Base-by-base conservation (phyloP, 1,140 invertebrate species). In the Argopecten irradians region DNA sequence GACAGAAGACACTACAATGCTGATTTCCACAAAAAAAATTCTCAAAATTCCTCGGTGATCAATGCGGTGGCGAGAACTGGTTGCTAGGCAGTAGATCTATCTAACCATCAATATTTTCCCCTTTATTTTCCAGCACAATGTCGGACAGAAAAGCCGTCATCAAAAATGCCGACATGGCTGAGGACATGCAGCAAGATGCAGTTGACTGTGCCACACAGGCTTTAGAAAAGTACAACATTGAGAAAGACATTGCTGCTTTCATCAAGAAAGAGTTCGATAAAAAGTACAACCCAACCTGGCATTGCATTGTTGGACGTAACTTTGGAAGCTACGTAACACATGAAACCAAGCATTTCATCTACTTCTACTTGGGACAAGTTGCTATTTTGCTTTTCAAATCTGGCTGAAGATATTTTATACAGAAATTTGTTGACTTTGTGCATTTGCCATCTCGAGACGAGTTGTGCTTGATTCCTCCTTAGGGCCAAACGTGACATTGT, bases 161-260 rank as follows among this genome's bases (percentile, higher is more conserved):
- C 94, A 99, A 99, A 96, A 99, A 99, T 97, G 99, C 99, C 92
- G 99, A 99, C 96, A 99, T 99, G 99, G 98, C 98, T 89, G 99
- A 99, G 96, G 99, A 99, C 96, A 99, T 99, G 99, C 99, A 99
- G 97, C 99, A 99, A 95, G 99, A 99, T 96, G 99, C 99, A 92
- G 98, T 99, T 9, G 99, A 99, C 95, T 99, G 98, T 96, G 99
- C 99, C 89, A 99, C 99, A 86, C 98, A 99, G 91, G 99, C 99
- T 11, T 96, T 99, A 87, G 99, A 99, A 96, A 99, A 99, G 95
- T 99, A 99, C 96, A 99, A 99, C 96, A 99, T 99, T 96, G 99
- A 99, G 96, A 99, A 99, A 97, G 98, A 99, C 95, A 99, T 99
- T 94, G 98, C 98, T 33, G 98, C 98, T 46, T 99, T 97, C 95